Evolutionary conservation across 2,797 vertebrate genomes (phyloP), one percentile per base, ranked within the genome.

Genomic region (Sphaeramia orbicularis): DNA sequence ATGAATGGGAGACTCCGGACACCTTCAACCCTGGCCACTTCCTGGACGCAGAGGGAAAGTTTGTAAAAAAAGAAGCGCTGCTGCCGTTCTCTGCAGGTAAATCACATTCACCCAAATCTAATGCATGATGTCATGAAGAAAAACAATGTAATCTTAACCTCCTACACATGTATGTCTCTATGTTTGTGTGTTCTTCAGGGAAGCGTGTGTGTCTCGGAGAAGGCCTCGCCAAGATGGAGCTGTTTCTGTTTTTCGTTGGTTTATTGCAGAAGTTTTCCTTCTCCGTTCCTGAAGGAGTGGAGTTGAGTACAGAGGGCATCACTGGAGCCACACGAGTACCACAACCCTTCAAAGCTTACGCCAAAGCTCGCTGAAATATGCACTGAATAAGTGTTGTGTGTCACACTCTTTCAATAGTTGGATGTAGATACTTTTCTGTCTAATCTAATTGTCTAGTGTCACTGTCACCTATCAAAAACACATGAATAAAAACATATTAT

Each of bases 21-120:
- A 52, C 30, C 0, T 98, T 97, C 73, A 96, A 97, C 77, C 96
- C 96, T 0, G 84, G 64, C 51, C 96, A 97, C 83, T 97, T 97
- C 74, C 89, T 97, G 41, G 92, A 96, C 62, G 65, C 82, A 1
- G 87, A 94, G 0, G 95, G 95, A 5, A 91, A 88, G 65, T 95
- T 97, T 84, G 77, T 86, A 63, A 96, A 87, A n/a, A n/a, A n/a
- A n/a, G n/a, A n/a, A n/a, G n/a, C n/a, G n/a, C n/a, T n/a, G n/a
- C n/a, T n/a, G n/a, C n/a, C n/a, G n/a, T n/a, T n/a, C n/a, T n/a
- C n/a, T n/a, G n/a, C n/a, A 24, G 4, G 2, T 24, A 24, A 24
- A 24, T 24, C 21, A 24, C 21, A 24, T 24, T 24, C 21, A 24
- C 21, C 21, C 21, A 24, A 24, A 24, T 24, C 21, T 24, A 24